Base-by-base conservation (phyloP, 2,888 invertebrate species). In the Rhagium mordax region DNA sequence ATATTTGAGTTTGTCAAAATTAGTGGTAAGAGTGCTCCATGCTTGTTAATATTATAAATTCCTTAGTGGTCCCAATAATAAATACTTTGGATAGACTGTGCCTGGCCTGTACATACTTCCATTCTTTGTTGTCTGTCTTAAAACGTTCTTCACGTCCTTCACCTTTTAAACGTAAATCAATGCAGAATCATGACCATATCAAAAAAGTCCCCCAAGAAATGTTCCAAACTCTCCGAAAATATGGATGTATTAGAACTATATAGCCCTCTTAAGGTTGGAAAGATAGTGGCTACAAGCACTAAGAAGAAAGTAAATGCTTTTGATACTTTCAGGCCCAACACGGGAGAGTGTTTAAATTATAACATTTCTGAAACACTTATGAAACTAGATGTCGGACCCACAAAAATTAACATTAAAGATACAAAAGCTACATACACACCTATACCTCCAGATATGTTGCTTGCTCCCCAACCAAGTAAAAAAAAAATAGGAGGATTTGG, bases 281-380 rank as follows among this genome's bases (percentile, higher is more conserved):
- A 79, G 65, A 81, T 84, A 7, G 61, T 81, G 5, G 74, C 80
- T 2, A 83, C 81, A 5, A 78, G 72, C 24, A 60, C 72, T 7
- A 72, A 65, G 29, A 71, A 71, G 51, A 79, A 77, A 57, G 57
- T 70, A 33, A 75, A 82, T 33, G 59, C 66, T 13, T 81, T 83
- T 27, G 74, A 77, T 0, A 71, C 61, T 8, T 81, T 76, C 24
- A 64, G 80, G 41, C 84, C 84, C 0, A 74, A 76, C 29, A 72
- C 74, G 8, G 72, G 74, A 41, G 76, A 80, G 33, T 82, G 80
- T 67, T 57, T 83, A 20, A 81, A 83, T 51, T 85, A 86, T 65
- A 75, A 82, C 6, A 81, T 86, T 21, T 84, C 84, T 0, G 81
- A 85, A 78, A 85, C 84, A 0, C 80, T 80, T 49, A 59, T 80